Base-by-base conservation (phyloP, 2,888 invertebrate species). In the Phalera bucephala region DNA sequence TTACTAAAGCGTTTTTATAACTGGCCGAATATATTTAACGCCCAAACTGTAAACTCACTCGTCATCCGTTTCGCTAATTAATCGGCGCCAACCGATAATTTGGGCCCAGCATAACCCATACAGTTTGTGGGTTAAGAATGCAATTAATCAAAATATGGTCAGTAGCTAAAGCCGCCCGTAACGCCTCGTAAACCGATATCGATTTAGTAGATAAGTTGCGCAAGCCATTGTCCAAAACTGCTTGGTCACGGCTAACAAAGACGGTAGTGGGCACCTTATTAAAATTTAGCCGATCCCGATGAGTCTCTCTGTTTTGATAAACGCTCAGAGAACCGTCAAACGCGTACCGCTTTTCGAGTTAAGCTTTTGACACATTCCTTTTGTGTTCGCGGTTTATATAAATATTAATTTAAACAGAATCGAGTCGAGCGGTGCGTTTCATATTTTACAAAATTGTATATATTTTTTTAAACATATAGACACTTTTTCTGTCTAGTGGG, bases 111-210 rank as follows among this genome's bases (percentile, higher is more conserved):
- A 63, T 69, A 68, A 62, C 66, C 61, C 63, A 54, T 63, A 57
- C 54, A 61, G 72, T 69, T 67, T 75, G 69, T 65, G 67, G 62
- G 64, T 63, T 69, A 75, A 79, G 82, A 84, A 87, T 83, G 86
- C 80, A 80, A 89, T 88, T 87, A 87, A 88, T 89, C 88, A 87
- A 87, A 88, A 82, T 66, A 72, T 83, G 86, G 87, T 83, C 87
- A 86, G 88, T 87, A 88, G 89, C 88, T 72, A 74, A 75, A 77
- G 77, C 77, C 70, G 78, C 65, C 73, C 77, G 85, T 80, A 86
- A 86, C 88, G 88, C 87, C 83, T 87, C 87, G 86, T 87, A 85
- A 87, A 80, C 77, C 79, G 86, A 86, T 88, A 87, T 87, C 88
- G 88, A 88, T 88, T 88, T 80, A 75, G 80, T 79, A 76, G 86